These are phyloP conservation scores for Andrena flavipes DNA, from an alignment of 2,888 invertebrate species.

Conservation along the genomic window DNA sequence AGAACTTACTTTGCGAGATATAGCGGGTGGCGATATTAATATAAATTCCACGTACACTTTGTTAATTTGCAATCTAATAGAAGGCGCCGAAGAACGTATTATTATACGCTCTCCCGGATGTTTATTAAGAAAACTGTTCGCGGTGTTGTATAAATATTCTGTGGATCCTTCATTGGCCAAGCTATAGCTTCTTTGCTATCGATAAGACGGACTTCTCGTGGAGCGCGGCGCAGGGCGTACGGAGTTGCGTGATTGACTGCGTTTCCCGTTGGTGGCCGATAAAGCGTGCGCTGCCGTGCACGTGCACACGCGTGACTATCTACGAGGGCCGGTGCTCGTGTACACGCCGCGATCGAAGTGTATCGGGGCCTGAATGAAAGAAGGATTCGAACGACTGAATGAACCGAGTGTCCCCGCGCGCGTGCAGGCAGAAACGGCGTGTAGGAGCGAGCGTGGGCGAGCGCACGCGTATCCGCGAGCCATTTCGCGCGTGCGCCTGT, in stretches of 20 bases:
- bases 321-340: slow-evolving; percentile 25
- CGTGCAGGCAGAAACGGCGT: slow-evolving; percentile 45
- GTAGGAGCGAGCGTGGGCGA: slow-evolving; percentile 72
- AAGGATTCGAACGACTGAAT: slow-evolving; percentile 75
- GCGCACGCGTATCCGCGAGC: slow-evolving; percentile 39
- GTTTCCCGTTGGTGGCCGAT: not conserved
- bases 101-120: not conserved
- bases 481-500: slow-evolving; percentile 6
- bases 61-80: not conserved
- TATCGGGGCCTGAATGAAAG: slow-evolving; percentile 78
- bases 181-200: not conserved
- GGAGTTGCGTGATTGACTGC: not conserved
- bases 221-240: not conserved
- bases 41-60: not conserved
- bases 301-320: slow-evolving; percentile 51
- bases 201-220: not conserved
- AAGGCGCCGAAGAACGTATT: not conserved
- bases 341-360: slow-evolving; percentile 69
- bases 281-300: slow-evolving; percentile 22
- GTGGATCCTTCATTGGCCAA: not conserved
- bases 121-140: too few species aligned
- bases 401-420: slow-evolving; percentile 63
- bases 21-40: too few species aligned
- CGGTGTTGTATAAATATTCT: not conserved
- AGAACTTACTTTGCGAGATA: too few species aligned